Base-by-base conservation (phyloP, 2,113 vertebrate species). In the Pseudopipra pipra region DNA sequence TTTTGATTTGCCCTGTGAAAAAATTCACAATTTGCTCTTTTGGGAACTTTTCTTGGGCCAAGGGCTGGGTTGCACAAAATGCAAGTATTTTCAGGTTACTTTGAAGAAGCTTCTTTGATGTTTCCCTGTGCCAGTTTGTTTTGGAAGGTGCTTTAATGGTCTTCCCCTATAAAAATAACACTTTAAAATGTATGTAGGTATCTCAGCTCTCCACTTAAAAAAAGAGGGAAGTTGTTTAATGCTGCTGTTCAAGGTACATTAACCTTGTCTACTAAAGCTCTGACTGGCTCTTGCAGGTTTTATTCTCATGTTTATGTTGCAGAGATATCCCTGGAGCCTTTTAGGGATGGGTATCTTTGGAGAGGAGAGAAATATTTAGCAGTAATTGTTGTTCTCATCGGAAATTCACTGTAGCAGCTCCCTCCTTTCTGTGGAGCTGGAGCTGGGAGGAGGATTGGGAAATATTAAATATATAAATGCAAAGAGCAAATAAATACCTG, bases 161-260 rank as follows among this genome's bases (percentile, higher is more conserved):
- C 90, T 95, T 81, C 87, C 62, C 79, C 93, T 73, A 43, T 89
- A 92, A 96, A 96, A 93, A 90, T 93, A 90, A 75, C 73, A 55
- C 81, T 92, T 89, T 14, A 51, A 80, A 87, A 89, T 56, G 54
- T 63, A 22, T 5, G 66, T 75, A 80, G 88, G 94, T 87, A 87
- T 89, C 84, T 93, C 85, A 73, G 81, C 66, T 89, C 81, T 89
- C 81, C 93, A 89, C 90, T 93, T 96, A 76, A 90, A 94, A 87
- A 86, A 91, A 93, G 87, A 85, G 70, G 85, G 78, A 79, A 84
- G 93, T 96, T 97, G 93, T 96, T 97, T 96, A 97, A 95, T 95
- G 94, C 81, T 91, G 94, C 86, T 0, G 39, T 97, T 96, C 95
- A 96, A 96, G 96, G 95, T 97, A 95, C 95, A 97, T 97, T 97